phyloP scores from a whole-genome alignment of 2,113 vertebrate species.

The Dromaius novaehollandiae region DNA sequence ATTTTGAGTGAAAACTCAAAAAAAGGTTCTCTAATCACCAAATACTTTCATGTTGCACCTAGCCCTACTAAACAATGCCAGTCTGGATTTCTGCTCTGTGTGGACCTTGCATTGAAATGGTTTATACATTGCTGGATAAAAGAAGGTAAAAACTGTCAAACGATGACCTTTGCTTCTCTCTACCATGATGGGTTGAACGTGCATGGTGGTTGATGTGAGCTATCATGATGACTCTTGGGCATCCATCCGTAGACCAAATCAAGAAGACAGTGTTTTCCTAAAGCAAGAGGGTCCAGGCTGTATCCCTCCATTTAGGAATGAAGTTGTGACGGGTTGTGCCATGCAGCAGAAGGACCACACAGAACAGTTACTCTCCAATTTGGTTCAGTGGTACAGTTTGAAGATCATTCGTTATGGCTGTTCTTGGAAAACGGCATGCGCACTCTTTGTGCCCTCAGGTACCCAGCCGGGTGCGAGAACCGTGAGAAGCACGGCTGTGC shows the following conservation, averaged over 20 bases:
- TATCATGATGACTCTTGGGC: neutral
- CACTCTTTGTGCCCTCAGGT: neutral
- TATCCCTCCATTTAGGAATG: neutral
- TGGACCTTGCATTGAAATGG: neutral
- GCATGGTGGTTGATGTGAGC: neutral
- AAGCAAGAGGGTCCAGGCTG: neutral
- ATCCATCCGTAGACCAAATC: neutral
- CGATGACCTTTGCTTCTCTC: neutral
- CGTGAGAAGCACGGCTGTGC: neutral
- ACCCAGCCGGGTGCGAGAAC: neutral
- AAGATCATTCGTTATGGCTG: accelerated
- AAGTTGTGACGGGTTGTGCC: neutral
- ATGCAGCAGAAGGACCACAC: neutral
- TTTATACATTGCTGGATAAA: neutral
- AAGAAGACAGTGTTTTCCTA: neutral
- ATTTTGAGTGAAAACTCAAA: neutral
- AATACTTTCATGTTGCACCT: neutral
- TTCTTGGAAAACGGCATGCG: neutral
- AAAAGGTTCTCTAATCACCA: neutral
- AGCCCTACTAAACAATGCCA: neutral
- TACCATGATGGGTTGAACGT: neutral
- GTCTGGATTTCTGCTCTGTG: neutral
- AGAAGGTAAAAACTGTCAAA: neutral
- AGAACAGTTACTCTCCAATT: neutral
- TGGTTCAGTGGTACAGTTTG: neutral